Evolutionary conservation across 2,888 invertebrate genomes (phyloP).

Genomic region (Tubulanus polymorphus): DNA sequence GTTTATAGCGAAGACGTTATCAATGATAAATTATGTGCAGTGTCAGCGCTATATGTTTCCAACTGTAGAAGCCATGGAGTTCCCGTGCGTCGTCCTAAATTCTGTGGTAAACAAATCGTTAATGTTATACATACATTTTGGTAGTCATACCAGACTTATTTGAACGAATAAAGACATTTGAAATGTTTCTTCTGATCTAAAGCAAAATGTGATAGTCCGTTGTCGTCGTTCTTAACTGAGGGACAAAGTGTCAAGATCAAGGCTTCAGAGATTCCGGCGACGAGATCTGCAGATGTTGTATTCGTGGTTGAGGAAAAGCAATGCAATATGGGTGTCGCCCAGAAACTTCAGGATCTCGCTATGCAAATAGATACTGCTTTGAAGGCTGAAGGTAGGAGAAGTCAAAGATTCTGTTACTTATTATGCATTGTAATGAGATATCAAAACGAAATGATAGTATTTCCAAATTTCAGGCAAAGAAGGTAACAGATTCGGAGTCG

Average conservation of each 20-base stretch:
- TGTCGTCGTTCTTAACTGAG: no score
- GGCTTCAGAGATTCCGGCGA: slow-evolving; percentile 21
- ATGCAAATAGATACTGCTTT: slow-evolving; percentile 37
- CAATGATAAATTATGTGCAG: no score
- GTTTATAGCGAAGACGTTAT: no score
- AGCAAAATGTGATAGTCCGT: neutral
- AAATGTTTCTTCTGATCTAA: no score
- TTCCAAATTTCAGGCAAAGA: slow-evolving; percentile 31
- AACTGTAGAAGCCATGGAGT: no score
- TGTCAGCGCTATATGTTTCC: no score
- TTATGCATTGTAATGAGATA: no score
- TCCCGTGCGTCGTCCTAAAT: no score
- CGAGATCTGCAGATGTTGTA: slow-evolving; percentile 75
- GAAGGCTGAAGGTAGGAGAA: slow-evolving; percentile 24
- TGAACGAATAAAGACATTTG: neutral
- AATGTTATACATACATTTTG: slow-evolving; percentile 21
- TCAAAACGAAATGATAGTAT: neutral
- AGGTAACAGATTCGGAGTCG: slow-evolving; percentile 65
- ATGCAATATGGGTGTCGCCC: slow-evolving; percentile 70
- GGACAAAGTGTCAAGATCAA: neutral
- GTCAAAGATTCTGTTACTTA: no score
- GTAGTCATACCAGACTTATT: no score
- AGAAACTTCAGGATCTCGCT: slow-evolving; percentile 36
- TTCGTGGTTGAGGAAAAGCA: slow-evolving; percentile 76
- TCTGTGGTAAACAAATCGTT: no score